Conservation (phyloP, 2,113 vertebrate genomes). For the Prietella phreatophila region DNA sequence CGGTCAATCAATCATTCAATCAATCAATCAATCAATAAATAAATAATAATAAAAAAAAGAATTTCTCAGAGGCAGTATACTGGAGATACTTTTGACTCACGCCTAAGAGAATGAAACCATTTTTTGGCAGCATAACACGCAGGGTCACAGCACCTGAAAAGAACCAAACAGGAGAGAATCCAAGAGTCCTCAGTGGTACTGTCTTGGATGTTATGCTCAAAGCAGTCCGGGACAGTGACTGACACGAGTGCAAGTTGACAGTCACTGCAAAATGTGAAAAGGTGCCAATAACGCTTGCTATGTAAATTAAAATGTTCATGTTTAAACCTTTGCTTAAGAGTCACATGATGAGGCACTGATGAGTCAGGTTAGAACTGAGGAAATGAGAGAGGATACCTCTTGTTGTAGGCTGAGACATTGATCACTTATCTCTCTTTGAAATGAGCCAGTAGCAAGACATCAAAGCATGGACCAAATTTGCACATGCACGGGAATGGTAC, state of each 20-base stretch:
- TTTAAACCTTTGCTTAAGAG: not conserved
- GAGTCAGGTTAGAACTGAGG: not conserved
- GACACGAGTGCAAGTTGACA: not conserved
- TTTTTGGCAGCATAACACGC: not conserved
- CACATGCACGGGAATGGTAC: not conserved
- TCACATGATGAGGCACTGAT: not conserved
- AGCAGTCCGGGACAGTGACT: not conserved
- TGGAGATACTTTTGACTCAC: not conserved
- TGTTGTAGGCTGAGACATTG: not conserved
- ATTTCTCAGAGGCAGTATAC: not conserved
- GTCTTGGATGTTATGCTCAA: not conserved
- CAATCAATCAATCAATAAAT: too few species aligned
- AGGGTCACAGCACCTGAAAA: not conserved
- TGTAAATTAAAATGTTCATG: not conserved
- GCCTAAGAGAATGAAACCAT: not conserved
- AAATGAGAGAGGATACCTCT: not conserved
- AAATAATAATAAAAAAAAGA: too few species aligned
- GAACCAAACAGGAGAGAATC: not conserved
- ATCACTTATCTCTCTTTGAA: not conserved
- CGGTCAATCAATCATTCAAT: too few species aligned
- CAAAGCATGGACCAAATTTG: not conserved
- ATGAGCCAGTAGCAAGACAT: not conserved
- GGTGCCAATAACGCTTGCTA: not conserved
- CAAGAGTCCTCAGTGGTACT: not conserved
- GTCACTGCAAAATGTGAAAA: not conserved